Evolutionary conservation across 2,888 invertebrate species (phyloP).

Genomic region (Plebejus argus): DNA sequence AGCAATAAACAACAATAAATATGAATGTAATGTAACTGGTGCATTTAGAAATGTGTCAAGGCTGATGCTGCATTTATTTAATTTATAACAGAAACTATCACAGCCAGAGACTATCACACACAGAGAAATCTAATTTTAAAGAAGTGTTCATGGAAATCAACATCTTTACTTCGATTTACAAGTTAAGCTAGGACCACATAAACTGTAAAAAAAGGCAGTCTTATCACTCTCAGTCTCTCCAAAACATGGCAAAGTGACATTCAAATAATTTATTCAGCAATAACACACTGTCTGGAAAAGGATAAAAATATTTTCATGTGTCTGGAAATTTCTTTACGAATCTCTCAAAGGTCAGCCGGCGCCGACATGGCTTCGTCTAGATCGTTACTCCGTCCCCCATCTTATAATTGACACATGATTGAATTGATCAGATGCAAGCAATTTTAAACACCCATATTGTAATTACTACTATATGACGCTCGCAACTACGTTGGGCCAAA

Average conservation of each 20-base stretch:
- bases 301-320: not conserved
- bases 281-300: not conserved
- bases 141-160: not conserved
- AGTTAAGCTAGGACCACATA: not conserved
- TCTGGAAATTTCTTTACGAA: not conserved
- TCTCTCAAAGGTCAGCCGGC: not conserved
- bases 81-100: not conserved
- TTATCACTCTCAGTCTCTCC: too few species aligned
- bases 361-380: slow-evolving; percentile 11
- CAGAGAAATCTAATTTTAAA: not conserved
- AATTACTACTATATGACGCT: too few species aligned
- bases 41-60: slow-evolving; percentile 8
- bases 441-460: not conserved
- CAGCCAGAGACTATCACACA: not conserved
- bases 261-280: not conserved
- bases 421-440: not conserved
- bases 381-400: not conserved
- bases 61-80: not conserved
- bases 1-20: not conserved
- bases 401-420: slow-evolving; percentile 7
- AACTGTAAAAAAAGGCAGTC: too few species aligned
- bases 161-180: too few species aligned
- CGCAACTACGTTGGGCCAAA: too few species aligned
- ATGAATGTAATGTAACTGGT: not conserved
- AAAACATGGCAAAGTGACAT: not conserved